Percentiles rank a stretch among this genome's conserved stretches.
Evolutionary conservation across 1,140 invertebrate species (phyloP).

Genomic region (Temnothorax curvispinosus): DNA sequence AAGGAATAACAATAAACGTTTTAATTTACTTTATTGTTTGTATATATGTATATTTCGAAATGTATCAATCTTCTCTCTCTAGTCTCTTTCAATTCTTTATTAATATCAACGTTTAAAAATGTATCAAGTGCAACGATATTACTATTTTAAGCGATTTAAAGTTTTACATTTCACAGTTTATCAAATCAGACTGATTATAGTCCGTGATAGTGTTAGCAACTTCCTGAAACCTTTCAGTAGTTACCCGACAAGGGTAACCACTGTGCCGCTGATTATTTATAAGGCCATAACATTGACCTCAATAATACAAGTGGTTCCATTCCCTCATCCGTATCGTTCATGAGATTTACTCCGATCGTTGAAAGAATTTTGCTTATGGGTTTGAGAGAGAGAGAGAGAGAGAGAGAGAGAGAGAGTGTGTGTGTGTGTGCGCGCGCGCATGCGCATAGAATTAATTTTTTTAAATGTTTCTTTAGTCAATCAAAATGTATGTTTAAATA

Average conservation of each 20-base stretch:
- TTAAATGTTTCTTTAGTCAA: neutral
- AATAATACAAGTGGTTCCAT: constrained; percentile 70
- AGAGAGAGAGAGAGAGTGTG: too few species aligned
- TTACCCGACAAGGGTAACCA: constrained; percentile 79
- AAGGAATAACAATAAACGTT: neutral
- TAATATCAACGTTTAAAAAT: too few species aligned
- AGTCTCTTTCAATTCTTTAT: too few species aligned
- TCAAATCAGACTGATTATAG: neutral
- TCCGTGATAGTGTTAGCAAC: neutral
- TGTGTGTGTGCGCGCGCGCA: too few species aligned
- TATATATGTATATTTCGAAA: neutral
- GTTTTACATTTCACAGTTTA: neutral
- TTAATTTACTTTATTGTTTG: neutral
- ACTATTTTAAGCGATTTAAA: neutral
- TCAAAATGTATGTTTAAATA: neutral
- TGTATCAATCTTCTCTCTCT: neutral
- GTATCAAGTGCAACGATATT: too few species aligned
- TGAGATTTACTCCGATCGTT: neutral
- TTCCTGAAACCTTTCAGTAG: constrained; percentile 54
- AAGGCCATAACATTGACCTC: constrained; percentile 82
- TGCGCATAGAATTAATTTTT: neutral
- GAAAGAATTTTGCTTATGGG: neutral
- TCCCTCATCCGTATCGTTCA: constrained; percentile 60
- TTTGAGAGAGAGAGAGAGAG: too few species aligned
- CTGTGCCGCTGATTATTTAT: constrained; percentile 71